Base-by-base conservation (phyloP, 2,797 vertebrate species). In the Silurus lanzhouensis region DNA sequence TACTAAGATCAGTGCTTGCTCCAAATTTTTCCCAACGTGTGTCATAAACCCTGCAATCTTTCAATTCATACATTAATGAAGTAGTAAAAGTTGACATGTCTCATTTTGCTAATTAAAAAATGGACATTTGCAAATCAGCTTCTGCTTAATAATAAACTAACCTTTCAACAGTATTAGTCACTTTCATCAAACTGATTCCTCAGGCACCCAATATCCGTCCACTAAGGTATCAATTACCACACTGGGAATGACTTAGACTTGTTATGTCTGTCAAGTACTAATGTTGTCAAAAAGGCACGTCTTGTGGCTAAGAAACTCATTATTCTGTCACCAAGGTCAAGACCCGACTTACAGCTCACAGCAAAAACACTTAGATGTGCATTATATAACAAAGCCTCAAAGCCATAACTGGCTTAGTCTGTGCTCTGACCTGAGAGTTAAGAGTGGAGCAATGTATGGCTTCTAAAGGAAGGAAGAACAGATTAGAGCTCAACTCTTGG, bases 401-500 rank as follows among this genome's bases (percentile, higher is more conserved):
- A 63, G 74, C 44, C 1, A n/a, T 6, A 84, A 75, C 44, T 66
- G n/a, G 25, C 83, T 48, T 1, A 63, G 55, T 82, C 46, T 66
- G 19, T 22, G 38, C 66, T 80, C 1, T 61, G 31, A 12, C 63
- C 38, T 38, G 22, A 27, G 46, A 55, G 22, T 75, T 67, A 52
- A 66, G 17, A 83, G 52, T 60, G 25, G 60, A 74, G 15, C 5
- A 76, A 19, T 20, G 38, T 44, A 27, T 72, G 10, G 60, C 31
- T 74, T 46, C 60, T 58, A n/a, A 10, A 72, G 46, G 60, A 61
- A 66, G 57, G 68, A 72, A 46, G n/a, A 25, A 76, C 46, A 83
- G 77, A 82, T 81, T 64, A 87, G 77, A 71, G 72, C 61, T 77
- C 86, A 83, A 64, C 86, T 76, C 22, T 25, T 84, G 88, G 86